Base-by-base conservation (phyloP, 2,113 vertebrate species). In the Lates calcarifer region DNA sequence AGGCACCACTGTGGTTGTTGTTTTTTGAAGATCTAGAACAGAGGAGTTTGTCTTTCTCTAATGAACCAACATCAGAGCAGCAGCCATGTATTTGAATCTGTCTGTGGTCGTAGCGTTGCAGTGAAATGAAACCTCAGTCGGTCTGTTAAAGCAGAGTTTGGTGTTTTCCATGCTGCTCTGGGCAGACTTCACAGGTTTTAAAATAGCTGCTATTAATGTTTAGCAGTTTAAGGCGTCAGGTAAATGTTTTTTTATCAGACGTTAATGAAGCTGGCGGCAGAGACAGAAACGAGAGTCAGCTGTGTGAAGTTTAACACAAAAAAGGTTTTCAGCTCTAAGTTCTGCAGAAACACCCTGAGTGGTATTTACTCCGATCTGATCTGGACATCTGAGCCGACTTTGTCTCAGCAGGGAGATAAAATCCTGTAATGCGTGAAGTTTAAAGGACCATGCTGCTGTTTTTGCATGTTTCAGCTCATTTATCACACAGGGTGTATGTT, bases 141-240 rank as follows among this genome's bases (percentile, higher is more conserved):
- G 1, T 5, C 15, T 31, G 37, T 45, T 58, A n/a, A 24, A n/a
- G 14, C 18, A 20, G 17, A 47, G 58, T 12, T 39, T 43, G 31
- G 26, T 0, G 35, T 37, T 31, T 45, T 29, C 58, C 58, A 0
- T 33, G 39, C 60, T 6, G 26, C 18, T 55, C 68, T 72, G 68
- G 37, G 65, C 2, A 1, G 28, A 56, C 79, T 56, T 63, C 71
- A 69, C 79, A 47, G 4, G 8, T 37, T 61, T 47, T 45, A 28
- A 62, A 84, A 73, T 24, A 84, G 63, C 69, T 55, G 45, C 65
- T 47, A 64, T 67, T 72, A 28, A 61, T 5, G 69, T 55, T 26
- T 1, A n/a, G 2, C 57, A 28, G 53, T 14, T 49, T 1, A 5
- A 20, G 57, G 66, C 41, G 29, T 18, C 67, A 35, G 56, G 43